Evolutionary conservation across 2,888 invertebrate species (phyloP).

Genomic region (Lomographa bimaculata): DNA sequence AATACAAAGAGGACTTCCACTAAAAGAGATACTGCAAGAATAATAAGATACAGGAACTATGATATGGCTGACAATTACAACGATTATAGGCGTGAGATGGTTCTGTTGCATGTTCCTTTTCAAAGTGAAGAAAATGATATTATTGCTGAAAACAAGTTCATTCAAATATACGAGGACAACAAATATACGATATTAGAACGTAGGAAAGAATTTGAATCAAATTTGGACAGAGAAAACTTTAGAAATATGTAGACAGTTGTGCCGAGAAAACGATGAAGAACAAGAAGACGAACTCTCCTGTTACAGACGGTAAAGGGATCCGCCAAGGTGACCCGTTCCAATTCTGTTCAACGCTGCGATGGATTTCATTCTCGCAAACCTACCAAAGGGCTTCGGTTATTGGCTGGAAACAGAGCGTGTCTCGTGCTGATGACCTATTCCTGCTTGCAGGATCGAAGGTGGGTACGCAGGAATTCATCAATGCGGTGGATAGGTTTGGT

Average conservation of each 20-base stretch:
- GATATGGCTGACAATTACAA: constrained; percentile 45
- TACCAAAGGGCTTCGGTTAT: constrained; percentile 12
- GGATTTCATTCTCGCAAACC: background rate
- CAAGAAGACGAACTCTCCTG: constrained; percentile 13
- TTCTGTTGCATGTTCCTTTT: constrained; percentile 51
- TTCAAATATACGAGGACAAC: constrained; percentile 46
- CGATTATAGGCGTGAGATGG: constrained; percentile 55
- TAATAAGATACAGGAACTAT: constrained; percentile 52
- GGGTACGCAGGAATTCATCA: constrained; percentile 43
- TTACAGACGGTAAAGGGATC: too few relatives aligned
- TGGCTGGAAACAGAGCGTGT: constrained; percentile 33
- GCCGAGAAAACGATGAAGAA: constrained; percentile 33
- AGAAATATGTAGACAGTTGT: constrained; percentile 37
- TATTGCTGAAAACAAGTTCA: constrained; percentile 46
- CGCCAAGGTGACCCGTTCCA: background rate
- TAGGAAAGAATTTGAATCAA: constrained; percentile 36
- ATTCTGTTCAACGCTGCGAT: constrained; percentile 1
- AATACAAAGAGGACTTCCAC: constrained; percentile 33
- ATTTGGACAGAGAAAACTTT: constrained; percentile 37
- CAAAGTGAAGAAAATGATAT: constrained; percentile 50
- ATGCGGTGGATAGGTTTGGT: constrained; percentile 28
- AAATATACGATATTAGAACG: constrained; percentile 36
- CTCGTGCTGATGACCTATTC: constrained; percentile 53
- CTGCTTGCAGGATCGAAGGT: constrained; percentile 36
- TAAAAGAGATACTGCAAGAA: constrained; percentile 35